These are phyloP conservation scores for Lithobates pipiens DNA, from an alignment of 2,797 vertebrate species.

Conservation along the genomic window DNA sequence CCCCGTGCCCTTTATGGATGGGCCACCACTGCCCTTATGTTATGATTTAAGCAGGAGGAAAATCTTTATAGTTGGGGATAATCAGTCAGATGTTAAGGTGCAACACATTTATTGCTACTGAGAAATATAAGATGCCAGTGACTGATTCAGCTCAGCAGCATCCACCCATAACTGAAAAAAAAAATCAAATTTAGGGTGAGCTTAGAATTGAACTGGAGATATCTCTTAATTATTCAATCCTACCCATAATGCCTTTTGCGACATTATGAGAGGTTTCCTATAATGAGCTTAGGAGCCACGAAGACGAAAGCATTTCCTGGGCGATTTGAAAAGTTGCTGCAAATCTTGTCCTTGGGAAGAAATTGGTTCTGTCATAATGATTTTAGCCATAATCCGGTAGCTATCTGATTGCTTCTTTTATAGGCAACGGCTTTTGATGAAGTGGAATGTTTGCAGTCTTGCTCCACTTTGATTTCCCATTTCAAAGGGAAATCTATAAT, in stretches of 20 bases:
- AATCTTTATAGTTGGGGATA: too few relatives aligned
- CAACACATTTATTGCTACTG: too few relatives aligned
- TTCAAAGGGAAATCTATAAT: constrained; percentile 46
- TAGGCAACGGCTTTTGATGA: constrained; percentile 32
- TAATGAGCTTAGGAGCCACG: constrained; percentile 44
- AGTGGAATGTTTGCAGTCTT: constrained; percentile 20
- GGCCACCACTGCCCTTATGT: too few relatives aligned
- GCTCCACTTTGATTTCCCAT: constrained; percentile 40
- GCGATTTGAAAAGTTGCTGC: constrained; percentile 25
- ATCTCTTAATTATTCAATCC: constrained; percentile 4
- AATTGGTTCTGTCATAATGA: constrained; percentile 45
- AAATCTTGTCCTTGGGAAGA: constrained; percentile 48
- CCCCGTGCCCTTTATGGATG: too few relatives aligned
- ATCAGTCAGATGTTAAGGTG: too few relatives aligned
- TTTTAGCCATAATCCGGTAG: constrained; percentile 24
- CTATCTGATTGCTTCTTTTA: constrained; percentile 46
- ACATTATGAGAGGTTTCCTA: constrained; percentile 15
- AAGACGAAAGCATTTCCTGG: constrained; percentile 31
- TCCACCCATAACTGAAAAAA: too few relatives aligned
- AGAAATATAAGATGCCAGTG: neutral
- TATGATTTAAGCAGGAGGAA: too few relatives aligned
- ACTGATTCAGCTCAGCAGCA: too few relatives aligned
- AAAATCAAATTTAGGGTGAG: too few relatives aligned
- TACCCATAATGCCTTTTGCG: constrained; percentile 38
- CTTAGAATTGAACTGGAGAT: neutral